A percentile compares a stretch with the other conserved stretches of the same genome.
These are phyloP conservation scores for Aviceda subcristata DNA, from an alignment of 2,113 vertebrate species.

Conservation along the genomic window DNA sequence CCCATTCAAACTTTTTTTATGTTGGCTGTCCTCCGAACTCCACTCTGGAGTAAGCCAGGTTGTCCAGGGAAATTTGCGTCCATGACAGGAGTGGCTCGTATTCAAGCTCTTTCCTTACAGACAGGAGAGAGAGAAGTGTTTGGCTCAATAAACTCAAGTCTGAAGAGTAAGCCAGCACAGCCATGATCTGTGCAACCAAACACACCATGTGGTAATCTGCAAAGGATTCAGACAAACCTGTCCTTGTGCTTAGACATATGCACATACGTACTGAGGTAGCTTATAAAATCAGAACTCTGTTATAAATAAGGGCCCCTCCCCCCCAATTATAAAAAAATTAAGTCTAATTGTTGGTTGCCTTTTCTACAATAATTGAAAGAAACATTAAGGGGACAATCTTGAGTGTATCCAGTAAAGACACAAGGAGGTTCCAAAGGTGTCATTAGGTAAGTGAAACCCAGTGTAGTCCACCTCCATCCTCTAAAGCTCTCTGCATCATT, in stretches of 20 bases:
- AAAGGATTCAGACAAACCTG: not conserved
- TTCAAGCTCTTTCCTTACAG: not conserved
- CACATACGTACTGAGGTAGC: not conserved
- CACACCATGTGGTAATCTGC: accelerated
- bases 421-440: not conserved
- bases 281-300: not conserved
- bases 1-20: not conserved
- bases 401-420: not conserved
- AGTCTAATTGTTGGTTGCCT: not conserved
- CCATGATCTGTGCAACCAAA: not conserved
- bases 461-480: not conserved
- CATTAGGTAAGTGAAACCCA: not conserved
- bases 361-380: not conserved
- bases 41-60: not conserved
- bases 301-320: not conserved
- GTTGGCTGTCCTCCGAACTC: not conserved
- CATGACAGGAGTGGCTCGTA: not conserved
- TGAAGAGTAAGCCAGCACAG: not conserved
- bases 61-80: not conserved
- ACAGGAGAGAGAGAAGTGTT: not conserved
- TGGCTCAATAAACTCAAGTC: not conserved
- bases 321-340: not conserved
- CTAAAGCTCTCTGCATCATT: not conserved
- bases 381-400: not conserved
- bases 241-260: not conserved